These are phyloP conservation scores for Cyanistes caeruleus DNA, from an alignment of 2,113 vertebrate genomes.

Conservation along the genomic window DNA sequence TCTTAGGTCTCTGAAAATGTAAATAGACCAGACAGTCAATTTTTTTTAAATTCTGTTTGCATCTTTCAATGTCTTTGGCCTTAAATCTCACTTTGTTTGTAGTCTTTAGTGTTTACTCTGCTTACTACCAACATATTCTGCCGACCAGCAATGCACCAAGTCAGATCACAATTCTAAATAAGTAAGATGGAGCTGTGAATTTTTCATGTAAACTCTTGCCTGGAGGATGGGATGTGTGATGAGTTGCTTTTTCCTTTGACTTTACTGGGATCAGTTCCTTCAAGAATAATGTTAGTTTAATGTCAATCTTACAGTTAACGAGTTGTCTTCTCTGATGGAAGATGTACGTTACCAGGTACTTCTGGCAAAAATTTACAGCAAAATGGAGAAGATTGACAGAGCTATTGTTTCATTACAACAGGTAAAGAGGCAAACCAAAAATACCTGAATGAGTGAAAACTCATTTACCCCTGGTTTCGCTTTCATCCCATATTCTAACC, in stretches of 20 bases:
- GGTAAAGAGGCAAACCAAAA: slow-evolving; percentile 69
- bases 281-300: background rate
- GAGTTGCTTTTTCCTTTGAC: background rate
- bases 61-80: background rate
- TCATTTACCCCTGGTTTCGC: background rate
- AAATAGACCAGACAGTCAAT: background rate
- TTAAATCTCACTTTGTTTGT: background rate
- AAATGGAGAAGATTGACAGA: slow-evolving; percentile 85
- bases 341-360: slow-evolving; percentile 89
- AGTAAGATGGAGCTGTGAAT: background rate
- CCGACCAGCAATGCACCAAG: background rate
- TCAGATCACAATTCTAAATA: background rate
- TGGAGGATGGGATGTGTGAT: background rate
- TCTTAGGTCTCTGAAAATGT: background rate
- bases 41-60: background rate
- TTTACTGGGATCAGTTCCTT: background rate
- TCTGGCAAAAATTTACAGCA: slow-evolving; percentile 91
- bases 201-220: background rate
- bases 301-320: slow-evolving; percentile 79
- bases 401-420: slow-evolving; percentile 86
- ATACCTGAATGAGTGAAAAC: background rate
- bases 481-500: background rate
- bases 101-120: background rate
- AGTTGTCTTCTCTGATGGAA: slow-evolving; percentile 85
- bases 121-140: background rate